phyloP scores from a whole-genome alignment of 2,113 vertebrate species.

The Brienomyrus longianalis region DNA sequence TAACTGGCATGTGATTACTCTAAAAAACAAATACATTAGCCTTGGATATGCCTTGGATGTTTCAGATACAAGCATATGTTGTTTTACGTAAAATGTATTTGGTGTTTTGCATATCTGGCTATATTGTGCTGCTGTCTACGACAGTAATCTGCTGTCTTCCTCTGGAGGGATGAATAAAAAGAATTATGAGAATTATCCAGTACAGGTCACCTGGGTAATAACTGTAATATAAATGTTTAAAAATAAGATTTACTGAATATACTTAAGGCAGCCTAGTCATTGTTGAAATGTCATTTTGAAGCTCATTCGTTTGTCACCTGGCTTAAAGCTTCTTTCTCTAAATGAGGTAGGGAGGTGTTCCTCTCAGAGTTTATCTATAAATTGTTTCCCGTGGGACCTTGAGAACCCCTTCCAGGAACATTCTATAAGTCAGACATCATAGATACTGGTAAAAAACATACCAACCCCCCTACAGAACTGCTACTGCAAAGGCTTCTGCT shows the following conservation, averaged over 20 bases:
- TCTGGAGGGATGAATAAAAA: background rate
- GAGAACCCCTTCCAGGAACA: background rate
- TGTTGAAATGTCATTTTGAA: background rate
- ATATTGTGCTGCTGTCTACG: background rate
- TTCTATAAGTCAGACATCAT: background rate
- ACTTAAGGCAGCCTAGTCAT: background rate
- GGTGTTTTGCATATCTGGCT: background rate
- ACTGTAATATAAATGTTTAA: background rate
- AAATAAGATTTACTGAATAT: background rate
- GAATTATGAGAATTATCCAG: background rate
- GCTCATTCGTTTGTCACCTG: background rate
- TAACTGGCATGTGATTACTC: background rate
- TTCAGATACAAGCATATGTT: background rate
- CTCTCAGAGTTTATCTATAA: background rate
- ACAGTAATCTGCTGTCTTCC: background rate
- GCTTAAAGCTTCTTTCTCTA: background rate
- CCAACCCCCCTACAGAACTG: background rate
- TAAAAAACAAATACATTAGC: background rate
- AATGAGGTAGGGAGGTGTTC: background rate
- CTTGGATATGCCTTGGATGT: background rate
- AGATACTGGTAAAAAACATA: background rate
- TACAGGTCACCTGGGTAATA: background rate
- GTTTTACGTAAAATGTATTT: background rate
- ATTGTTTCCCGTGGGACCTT: background rate
- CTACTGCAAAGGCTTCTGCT: background rate